These are phyloP conservation scores for Eristalis tenax DNA, from an alignment of 2,888 invertebrate genomes.

Conservation along the genomic window DNA sequence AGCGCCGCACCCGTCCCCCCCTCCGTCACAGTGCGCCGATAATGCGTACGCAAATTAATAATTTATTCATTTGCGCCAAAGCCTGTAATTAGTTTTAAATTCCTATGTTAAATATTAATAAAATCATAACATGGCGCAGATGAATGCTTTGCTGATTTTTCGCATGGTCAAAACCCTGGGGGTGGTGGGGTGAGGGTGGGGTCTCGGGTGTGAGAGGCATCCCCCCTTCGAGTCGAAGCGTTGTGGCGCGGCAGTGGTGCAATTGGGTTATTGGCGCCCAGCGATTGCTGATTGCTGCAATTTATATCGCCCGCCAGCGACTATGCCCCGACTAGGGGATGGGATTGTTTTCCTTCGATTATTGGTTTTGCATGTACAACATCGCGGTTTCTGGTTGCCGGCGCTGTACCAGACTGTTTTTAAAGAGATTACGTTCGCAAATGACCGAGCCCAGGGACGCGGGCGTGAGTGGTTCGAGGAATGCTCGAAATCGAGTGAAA, in stretches of 20 bases:
- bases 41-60: conserved; percentile 68
- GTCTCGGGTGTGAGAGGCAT: not conserved
- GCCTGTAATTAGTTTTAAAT: conserved; percentile 72
- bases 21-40: conserved; percentile 9
- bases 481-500: not conserved
- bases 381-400: conserved; percentile 5
- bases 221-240: not conserved
- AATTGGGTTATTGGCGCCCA: conserved; percentile 26
- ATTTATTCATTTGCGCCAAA: conserved; percentile 70
- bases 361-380: conserved; percentile 16
- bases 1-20: not conserved
- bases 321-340: not conserved
- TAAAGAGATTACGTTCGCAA: not conserved
- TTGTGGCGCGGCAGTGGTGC: conserved; percentile 31
- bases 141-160: conserved; percentile 53
- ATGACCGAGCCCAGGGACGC: not conserved
- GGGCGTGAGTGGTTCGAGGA: not conserved
- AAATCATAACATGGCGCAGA: conserved; percentile 51
- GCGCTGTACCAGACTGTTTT: not conserved
- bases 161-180: not conserved
- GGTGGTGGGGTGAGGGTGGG: too few species aligned
- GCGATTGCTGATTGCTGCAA: conserved; percentile 50
- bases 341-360: conserved; percentile 14
- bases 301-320: conserved; percentile 19
- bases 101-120: conserved; percentile 69